Base-by-base conservation (phyloP, 2,888 invertebrate genomes). In the Himalopsyche japonica region DNA sequence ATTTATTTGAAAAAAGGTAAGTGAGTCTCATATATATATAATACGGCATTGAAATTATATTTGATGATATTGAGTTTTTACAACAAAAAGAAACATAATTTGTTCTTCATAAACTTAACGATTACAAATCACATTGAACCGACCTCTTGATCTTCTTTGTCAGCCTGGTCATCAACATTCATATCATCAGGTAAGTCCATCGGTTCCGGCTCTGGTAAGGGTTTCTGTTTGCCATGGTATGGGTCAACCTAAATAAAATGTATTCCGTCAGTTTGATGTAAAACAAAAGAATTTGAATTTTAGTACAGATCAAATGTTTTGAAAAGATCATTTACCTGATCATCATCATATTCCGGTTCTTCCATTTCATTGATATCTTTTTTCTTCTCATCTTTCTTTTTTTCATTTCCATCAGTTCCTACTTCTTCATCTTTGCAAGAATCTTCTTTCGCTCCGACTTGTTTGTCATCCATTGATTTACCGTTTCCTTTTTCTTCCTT, bases 131-230 rank as follows among this genome's bases (percentile, higher is more conserved):
- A 77, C 4, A 32, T 32, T 15, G 20, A 18, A 49, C 32, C 37
- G 8, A 83, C 84, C 79, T 84, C 81, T n/a, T 93, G 93, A 37
- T 92, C 90, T 24, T 94, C 94, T 32, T 94, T 94, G 8, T 91
- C 94, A 89, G 92, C 94, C 87, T 91, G 95, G 37, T 94, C 96
- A 88, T 98, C 97, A 24, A 97, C 90, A 87, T 97, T 94, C 88
- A 97, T 92, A 90, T 98, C 96, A 70, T 98, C 97, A 0, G 98
- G 97, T 85, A 98, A 90, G 88, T 98, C 97, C 90, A 98, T 94
- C 79, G 96, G 94, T 90, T 98, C 97, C 0, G 97, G 95, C 89
- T 98, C 97, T 0, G 96, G 95, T 15, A 95, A 93, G 76, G 95
- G 95, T 87, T 95, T 94, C 86, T 96, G 93, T 82, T 97, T 94